Base-by-base conservation (phyloP, 2,888 invertebrate genomes). In the Andrena haemorrhoa region DNA sequence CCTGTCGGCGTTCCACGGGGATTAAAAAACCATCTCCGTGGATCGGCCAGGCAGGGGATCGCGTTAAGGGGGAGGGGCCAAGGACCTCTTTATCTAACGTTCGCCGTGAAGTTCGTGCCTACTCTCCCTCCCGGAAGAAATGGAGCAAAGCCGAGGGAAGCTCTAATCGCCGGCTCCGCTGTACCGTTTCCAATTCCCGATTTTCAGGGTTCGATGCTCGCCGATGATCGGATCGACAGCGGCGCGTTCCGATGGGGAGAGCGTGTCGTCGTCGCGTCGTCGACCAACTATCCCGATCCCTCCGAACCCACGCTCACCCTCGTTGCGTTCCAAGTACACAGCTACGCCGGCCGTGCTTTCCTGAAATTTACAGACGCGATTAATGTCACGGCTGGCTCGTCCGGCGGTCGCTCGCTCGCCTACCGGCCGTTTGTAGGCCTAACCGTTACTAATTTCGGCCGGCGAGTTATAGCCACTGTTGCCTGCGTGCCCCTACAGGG, bases 401-500 rank as follows among this genome's bases (percentile, higher is more conserved):
- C 89, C 82, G 82, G 79, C 65, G 70, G 81, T 70, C 84, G 82
- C 64, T 84, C 82, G 85, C 83, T 70, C 69, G 53, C 74, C 85
- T 68, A 63, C 70, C 76, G 77, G 66, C 84, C 86, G 89, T 83
- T 86, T 83, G 84, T 88, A 90, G 85, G 90, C 91, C 92, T 89
- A 89, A 90, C 90, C 90, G 89, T 91, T 92, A 91, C 91, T 92
- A 92, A 93, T 92, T 93, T 92, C 87, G 81, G 58, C 41, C 79
- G 77, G 74, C 84, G 88, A 91, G 88, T 92, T 92, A 91, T 91
- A 90, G 87, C 87, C 73, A 82, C 86, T 83, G 88, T 88, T 89
- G 86, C 85, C 84, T 71, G 73, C n/a, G 70, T 47, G 7, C 8
- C 60, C 3, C 41, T 58, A 29, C 68, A n/a, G 31, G 51, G 20